A percentile compares a stretch with the other conserved stretches of the same genome.
phyloP scores from a whole-genome alignment of 2,888 invertebrate genomes.

The Folsomia manolachei region DNA sequence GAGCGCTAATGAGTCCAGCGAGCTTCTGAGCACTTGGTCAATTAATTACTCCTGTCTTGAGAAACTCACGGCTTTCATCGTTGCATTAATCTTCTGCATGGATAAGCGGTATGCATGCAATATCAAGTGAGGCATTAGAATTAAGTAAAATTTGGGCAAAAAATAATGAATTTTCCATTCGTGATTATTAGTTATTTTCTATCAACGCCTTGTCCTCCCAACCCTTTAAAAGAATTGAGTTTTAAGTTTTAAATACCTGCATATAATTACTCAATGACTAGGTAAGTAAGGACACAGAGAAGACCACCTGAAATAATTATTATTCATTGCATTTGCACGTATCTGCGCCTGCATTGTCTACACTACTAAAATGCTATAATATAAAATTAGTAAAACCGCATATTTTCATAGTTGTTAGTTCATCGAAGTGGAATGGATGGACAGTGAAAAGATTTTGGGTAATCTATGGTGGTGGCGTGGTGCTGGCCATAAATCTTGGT shows the following conservation, averaged over 20 bases:
- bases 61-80: neutral
- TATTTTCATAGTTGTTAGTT: neutral
- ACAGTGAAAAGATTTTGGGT: neutral
- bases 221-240: neutral
- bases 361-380: no score
- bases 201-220: neutral
- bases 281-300: no score
- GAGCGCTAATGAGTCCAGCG: neutral
- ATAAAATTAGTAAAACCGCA: neutral
- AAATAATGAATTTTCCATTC: neutral
- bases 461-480: no score
- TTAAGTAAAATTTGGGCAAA: neutral
- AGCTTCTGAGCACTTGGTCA: neutral
- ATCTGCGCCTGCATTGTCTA: no score
- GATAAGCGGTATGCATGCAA: no score
- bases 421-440: no score
- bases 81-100: neutral
- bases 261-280: neutral
- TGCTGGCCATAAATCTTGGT: neutral
- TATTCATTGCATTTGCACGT: no score
- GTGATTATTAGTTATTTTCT: neutral
- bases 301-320: neutral
- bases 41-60: constrained; percentile 13
- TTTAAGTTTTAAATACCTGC: neutral
- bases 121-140: neutral